phyloP scores from a whole-genome alignment of 2,888 invertebrate species.

The Hedychridium roseum region DNA sequence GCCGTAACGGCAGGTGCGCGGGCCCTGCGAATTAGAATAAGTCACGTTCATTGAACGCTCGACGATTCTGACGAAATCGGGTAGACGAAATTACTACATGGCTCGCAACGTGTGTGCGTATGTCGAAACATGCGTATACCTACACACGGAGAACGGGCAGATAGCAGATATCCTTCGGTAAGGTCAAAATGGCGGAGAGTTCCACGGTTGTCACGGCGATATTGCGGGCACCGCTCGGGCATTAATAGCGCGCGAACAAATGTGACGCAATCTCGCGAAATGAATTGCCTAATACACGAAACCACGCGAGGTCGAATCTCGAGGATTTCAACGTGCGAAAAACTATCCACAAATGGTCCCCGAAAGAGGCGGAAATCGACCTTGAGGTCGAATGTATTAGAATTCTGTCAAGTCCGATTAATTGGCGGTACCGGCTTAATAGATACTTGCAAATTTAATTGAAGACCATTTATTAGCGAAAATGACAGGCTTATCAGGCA shows the following conservation, averaged over 20 bases:
- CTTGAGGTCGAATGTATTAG: too few relatives aligned
- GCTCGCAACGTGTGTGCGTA: conserved; percentile 18
- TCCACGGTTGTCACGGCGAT: conserved; percentile 36
- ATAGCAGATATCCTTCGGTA: conserved; percentile 59
- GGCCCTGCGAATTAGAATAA: conserved; percentile 12
- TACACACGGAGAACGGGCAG: conserved; percentile 15
- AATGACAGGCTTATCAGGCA: too few relatives aligned
- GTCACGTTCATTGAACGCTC: conserved; percentile 30
- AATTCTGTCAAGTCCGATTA: too few relatives aligned
- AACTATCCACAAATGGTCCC: too few relatives aligned
- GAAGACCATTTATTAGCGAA: too few relatives aligned
- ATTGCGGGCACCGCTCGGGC: conserved; percentile 40
- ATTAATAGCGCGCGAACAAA: conserved; percentile 35
- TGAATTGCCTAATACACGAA: conserved; percentile 39
- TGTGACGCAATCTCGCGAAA: conserved; percentile 44
- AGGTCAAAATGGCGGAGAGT: conserved; percentile 59
- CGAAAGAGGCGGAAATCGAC: too few relatives aligned
- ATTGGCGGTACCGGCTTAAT: too few relatives aligned
- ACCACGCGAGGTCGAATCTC: too few relatives aligned
- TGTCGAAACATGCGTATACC: conserved; percentile 32
- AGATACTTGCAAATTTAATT: too few relatives aligned
- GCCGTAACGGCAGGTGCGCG: conserved; percentile 19
- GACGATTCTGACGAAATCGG: conserved; percentile 37
- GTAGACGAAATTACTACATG: conserved; percentile 29
- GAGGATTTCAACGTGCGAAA: too few relatives aligned